Percentiles rank a stretch among this genome's conserved stretches.
Conservation (phyloP, 2,888 invertebrate species). For the Celastrina argiolus region DNA sequence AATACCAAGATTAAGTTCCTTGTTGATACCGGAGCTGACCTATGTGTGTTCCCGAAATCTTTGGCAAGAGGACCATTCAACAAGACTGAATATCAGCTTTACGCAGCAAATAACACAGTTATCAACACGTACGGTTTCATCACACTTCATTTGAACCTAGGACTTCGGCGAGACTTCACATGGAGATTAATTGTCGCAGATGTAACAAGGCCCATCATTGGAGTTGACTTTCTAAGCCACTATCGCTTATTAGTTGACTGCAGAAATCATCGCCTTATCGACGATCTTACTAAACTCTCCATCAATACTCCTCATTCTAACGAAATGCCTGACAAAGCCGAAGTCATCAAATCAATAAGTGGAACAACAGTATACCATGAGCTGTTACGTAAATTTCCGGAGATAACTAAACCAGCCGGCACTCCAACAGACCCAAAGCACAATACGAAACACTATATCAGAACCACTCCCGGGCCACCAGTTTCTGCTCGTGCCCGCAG, state of each 20-base stretch:
- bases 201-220: conserved; percentile 44
- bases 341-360: neutral
- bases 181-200: conserved; percentile 44
- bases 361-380: neutral
- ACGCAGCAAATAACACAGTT: too few relatives aligned
- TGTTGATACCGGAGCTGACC: conserved; percentile 3
- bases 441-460: too few relatives aligned
- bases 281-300: conserved; percentile 28
- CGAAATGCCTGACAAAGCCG: neutral
- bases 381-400: neutral
- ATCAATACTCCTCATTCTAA: neutral
- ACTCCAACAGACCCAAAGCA: too few relatives aligned
- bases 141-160: too few relatives aligned
- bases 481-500: too few relatives aligned
- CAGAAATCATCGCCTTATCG: conserved; percentile 42
- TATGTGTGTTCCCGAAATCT: too few relatives aligned
- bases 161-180: too few relatives aligned
- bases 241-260: conserved; percentile 41
- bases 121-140: too few relatives aligned
- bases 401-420: too few relatives aligned
- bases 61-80: too few relatives aligned
- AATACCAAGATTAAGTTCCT: neutral
- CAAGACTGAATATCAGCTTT: too few relatives aligned
- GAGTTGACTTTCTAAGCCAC: conserved; percentile 42
- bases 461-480: too few relatives aligned